phyloP scores from a whole-genome alignment of 2,797 vertebrate species.

The Danio choprae region DNA sequence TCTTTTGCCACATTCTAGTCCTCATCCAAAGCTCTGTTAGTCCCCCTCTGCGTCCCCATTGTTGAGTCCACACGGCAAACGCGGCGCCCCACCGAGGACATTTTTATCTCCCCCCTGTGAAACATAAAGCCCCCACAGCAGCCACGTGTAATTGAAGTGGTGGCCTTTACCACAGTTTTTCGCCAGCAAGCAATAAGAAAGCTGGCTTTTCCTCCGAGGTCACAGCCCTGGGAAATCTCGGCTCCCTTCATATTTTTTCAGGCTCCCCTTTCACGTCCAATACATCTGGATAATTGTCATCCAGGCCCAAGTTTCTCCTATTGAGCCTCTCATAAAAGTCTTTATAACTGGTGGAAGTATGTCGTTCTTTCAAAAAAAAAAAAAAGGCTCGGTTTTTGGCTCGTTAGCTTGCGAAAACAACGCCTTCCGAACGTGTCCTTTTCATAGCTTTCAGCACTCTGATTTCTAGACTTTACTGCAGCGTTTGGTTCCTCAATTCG shows the following conservation, averaged over 20 bases:
- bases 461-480: conserved; percentile 57
- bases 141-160: conserved; percentile 49
- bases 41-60: conserved; percentile 48
- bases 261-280: conserved; percentile 49
- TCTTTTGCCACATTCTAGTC: conserved; percentile 17
- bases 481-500: conserved; percentile 50
- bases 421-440: conserved; percentile 49
- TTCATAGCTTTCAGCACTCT: conserved; percentile 50
- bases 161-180: conserved; percentile 49
- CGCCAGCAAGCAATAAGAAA: conserved; percentile 30
- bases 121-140: conserved; percentile 52
- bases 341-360: conserved; percentile 71
- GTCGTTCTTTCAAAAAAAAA: conserved; percentile 63
- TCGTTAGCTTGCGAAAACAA: conserved; percentile 38
- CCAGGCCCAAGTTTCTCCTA: conserved; percentile 58
- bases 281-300: conserved; percentile 65
- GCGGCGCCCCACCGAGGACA: conserved; percentile 28
- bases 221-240: conserved; percentile 61
- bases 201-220: conserved; percentile 41
- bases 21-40: conserved; percentile 18
- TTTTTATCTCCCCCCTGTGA: conserved; percentile 52
- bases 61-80: conserved; percentile 28
- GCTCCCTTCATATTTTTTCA: conserved; percentile 51
- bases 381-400: conserved; percentile 61
- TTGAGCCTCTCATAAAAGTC: conserved; percentile 67